Conservation (phyloP, 2,113 vertebrate genomes). For the Peromyscus maniculatus region DNA sequence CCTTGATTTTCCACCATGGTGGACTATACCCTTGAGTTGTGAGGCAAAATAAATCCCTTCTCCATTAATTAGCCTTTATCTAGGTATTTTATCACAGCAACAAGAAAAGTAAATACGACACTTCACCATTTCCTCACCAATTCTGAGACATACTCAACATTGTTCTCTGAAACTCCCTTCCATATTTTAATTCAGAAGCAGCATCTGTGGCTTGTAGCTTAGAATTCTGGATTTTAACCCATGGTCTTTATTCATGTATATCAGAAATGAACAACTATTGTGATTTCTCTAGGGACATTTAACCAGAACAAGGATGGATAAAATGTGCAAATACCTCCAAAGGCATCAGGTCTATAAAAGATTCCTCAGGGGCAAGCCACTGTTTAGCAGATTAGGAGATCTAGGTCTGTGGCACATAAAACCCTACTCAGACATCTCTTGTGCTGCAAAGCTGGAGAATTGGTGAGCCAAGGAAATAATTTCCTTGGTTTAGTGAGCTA, state of each 20-base stretch:
- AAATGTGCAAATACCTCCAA: not conserved
- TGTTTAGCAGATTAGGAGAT: not conserved
- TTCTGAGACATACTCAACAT: not conserved
- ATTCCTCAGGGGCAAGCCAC: not conserved
- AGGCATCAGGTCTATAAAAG: not conserved
- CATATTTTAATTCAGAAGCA: not conserved
- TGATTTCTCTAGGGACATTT: constrained; percentile 27
- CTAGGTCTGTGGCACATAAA: not conserved
- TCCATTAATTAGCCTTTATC: not conserved
- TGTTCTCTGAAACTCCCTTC: constrained; percentile 10
- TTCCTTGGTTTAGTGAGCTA: not conserved
- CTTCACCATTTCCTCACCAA: not conserved
- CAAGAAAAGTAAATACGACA: not conserved
- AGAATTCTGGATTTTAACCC: not conserved
- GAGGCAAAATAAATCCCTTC: not conserved
- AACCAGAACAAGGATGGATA: not conserved
- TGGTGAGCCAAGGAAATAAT: not conserved
- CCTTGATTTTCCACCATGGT: not conserved
- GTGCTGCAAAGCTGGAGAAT: not conserved
- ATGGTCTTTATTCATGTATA: not conserved
- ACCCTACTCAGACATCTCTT: not conserved
- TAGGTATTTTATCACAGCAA: not conserved
- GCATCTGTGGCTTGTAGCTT: not conserved
- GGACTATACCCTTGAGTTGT: not conserved
- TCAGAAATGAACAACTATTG: not conserved